Evolutionary conservation across 2,113 vertebrate species (phyloP).

Genomic region (Albula goreensis): DNA sequence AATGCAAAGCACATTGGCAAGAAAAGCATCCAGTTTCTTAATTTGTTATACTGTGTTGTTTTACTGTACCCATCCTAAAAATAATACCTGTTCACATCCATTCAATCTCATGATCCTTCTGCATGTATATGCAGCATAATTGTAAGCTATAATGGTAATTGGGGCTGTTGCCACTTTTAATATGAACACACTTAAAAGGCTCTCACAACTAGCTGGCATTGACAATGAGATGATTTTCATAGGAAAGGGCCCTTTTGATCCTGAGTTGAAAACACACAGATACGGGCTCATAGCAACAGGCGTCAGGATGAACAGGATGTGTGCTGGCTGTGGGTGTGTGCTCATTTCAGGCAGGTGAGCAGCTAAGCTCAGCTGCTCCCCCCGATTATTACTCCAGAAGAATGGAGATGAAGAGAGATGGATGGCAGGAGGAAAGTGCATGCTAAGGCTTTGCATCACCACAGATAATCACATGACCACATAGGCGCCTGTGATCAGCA

Average conservation of each 20-base stretch:
- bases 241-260: background rate
- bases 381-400: background rate
- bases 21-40: too few species aligned
- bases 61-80: too few species aligned
- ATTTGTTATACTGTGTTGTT: too few species aligned
- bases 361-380: background rate
- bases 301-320: background rate
- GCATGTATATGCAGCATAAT: background rate
- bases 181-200: background rate
- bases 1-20: too few species aligned
- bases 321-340: background rate
- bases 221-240: background rate
- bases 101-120: background rate
- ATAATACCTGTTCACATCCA: too few species aligned
- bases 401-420: background rate
- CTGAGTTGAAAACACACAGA: background rate
- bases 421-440: background rate
- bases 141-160: background rate
- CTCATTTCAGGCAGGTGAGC: background rate
- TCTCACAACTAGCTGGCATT: background rate
- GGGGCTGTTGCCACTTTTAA: background rate
- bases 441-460: background rate
- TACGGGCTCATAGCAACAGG: background rate
- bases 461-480: background rate
- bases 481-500: background rate